A percentile compares a stretch with the other conserved stretches of the same genome.
Conservation (phyloP, 2,113 vertebrate species). For the Salvelinus alpinus region DNA sequence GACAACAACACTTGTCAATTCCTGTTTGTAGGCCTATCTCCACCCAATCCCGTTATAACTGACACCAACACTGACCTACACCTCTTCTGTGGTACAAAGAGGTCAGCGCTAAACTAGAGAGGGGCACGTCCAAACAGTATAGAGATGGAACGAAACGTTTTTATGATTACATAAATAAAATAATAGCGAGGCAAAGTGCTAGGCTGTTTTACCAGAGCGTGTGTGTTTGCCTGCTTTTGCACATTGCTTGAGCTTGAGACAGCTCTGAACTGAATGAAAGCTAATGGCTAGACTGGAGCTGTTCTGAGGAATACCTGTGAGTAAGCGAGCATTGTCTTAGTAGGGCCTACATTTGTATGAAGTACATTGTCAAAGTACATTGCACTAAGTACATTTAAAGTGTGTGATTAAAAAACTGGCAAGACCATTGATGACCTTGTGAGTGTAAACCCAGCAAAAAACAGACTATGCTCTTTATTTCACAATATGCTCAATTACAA, state of each 20-base stretch:
- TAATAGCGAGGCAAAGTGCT: constrained; percentile 47
- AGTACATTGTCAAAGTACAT: no score
- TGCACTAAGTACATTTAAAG: no score
- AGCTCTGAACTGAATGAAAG: background rate
- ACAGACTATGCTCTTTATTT: no score
- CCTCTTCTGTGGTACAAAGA: constrained; percentile 18
- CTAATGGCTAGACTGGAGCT: background rate
- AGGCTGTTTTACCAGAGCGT: constrained; percentile 42
- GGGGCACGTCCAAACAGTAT: constrained; percentile 15
- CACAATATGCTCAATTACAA: no score
- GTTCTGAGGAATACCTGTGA: background rate
- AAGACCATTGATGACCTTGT: no score
- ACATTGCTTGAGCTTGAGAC: background rate
- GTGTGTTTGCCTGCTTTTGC: constrained; percentile 30
- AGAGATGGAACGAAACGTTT: constrained; percentile 34
- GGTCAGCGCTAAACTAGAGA: constrained; percentile 23
- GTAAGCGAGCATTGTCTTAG: background rate
- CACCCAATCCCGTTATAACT: constrained; percentile 13
- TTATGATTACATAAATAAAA: constrained; percentile 58
- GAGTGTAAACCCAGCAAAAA: no score
- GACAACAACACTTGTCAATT: constrained; percentile 54
- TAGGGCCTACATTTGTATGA: no score
- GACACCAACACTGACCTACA: background rate
- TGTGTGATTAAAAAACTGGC: no score
- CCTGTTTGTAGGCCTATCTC: constrained; percentile 27